Base-by-base conservation (phyloP, 2,797 vertebrate genomes). In the Ciconia nigra region DNA sequence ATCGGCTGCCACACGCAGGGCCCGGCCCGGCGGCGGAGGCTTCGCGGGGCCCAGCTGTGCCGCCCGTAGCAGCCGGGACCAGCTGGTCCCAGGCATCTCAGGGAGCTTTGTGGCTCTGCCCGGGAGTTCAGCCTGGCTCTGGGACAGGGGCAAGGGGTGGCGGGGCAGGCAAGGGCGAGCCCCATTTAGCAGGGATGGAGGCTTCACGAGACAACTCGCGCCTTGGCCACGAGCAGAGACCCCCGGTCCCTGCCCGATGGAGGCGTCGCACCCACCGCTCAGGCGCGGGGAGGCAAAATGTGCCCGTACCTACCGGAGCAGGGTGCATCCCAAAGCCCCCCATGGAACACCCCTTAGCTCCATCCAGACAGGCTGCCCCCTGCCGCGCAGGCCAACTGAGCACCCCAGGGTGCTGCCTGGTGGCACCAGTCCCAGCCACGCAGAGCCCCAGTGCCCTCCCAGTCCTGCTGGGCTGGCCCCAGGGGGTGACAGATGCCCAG, bases 1-100 rank as follows among this genome's bases (percentile, higher is more conserved):
- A 83, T 70, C 7, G 1, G 11, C 1, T 22, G 63, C 51, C 52
- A 10, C 58, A 46, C 5, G 1, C 22, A 7, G 33, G 28, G 37
- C 31, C 20, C 4, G 9, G 66, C 28, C 5, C 0, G 6, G 42
- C 0, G 0, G 21, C 2, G 3, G 47, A 35, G 33, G 8, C n/a
- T 86, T 21, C 2, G 1, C 0, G 15, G 42, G 39, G 35, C 71
- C 77, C 59, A 63, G 67, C 71, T 59, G 62, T 41, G 83, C 35
- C 2, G 2, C 8, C 1, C 11, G 35, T 37, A 70, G 72, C 65
- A 73, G 67, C 35, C 7, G 10, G 20, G 55, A 82, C 14, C 83
- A 92, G 90, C 79, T 82, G 76, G 41, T 19, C 25, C 46, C 2
- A 4, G 15, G 18, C 2, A 15, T 46, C n/a, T 49, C 49, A 0